phyloP scores from a whole-genome alignment of 30 jellyfish, hydroid and myxozoan genomes.

The Pelagia noctiluca region DNA sequence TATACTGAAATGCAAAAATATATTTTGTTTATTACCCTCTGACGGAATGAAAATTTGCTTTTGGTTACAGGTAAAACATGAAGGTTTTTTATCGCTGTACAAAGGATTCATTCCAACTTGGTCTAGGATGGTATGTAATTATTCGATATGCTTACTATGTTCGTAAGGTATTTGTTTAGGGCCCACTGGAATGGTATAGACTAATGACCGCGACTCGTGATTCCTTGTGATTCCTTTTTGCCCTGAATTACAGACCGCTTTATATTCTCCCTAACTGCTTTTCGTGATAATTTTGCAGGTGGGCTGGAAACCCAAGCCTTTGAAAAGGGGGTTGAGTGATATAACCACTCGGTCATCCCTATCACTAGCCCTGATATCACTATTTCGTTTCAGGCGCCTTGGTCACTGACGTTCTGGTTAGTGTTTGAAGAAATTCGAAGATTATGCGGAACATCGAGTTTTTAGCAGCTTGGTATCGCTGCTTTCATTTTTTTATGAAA shows the following conservation, averaged over 20 bases:
- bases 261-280: too few relatives aligned
- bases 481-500: neutral
- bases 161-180: too few relatives aligned
- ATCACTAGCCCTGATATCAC: too few relatives aligned
- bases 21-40: neutral
- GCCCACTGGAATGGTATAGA: too few relatives aligned
- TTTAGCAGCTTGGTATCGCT: slow-evolving; percentile 1
- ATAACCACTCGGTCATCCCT: neutral
- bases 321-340: too few relatives aligned
- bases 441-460: slow-evolving; percentile 86
- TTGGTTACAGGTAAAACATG: slow-evolving; percentile 78
- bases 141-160: too few relatives aligned
- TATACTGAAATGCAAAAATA: neutral
- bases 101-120: slow-evolving; percentile 98
- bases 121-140: slow-evolving; percentile 93
- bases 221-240: too few relatives aligned
- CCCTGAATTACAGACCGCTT: too few relatives aligned
- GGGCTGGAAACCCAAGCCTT: too few relatives aligned
- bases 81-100: slow-evolving; percentile 92
- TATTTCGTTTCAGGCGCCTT: slow-evolving; percentile 76
- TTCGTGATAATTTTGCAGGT: too few relatives aligned
- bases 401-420: slow-evolving; percentile 98
- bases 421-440: slow-evolving; percentile 95
- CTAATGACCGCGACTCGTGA: too few relatives aligned
- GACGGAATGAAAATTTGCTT: too few relatives aligned